Evolutionary conservation across 2,113 vertebrate species (phyloP).

Genomic region (Leptobrachium leishanense): DNA sequence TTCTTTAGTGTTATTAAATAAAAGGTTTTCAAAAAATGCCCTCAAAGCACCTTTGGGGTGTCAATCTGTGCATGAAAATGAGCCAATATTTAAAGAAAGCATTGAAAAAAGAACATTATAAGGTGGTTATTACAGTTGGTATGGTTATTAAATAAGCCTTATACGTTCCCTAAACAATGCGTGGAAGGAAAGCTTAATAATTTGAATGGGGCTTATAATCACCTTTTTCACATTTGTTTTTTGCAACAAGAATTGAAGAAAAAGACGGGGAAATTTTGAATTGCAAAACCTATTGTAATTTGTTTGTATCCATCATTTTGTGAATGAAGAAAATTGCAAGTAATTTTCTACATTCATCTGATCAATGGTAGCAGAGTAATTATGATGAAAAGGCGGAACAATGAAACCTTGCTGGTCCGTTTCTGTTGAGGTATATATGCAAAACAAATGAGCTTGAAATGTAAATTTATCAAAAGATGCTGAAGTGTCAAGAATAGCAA

Average conservation of each 20-base stretch:
- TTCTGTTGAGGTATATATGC: slow-evolving; percentile 55
- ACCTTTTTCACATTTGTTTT: slow-evolving; percentile 44
- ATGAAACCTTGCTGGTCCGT: slow-evolving; percentile 54
- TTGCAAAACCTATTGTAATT: slow-evolving; percentile 58
- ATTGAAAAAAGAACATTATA: slow-evolving; percentile 51
- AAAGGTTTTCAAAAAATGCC: slow-evolving; percentile 1
- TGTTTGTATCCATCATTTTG: slow-evolving; percentile 58
- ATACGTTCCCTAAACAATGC: slow-evolving; percentile 55
- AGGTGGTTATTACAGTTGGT: slow-evolving; percentile 25
- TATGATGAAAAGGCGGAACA: slow-evolving; percentile 56
- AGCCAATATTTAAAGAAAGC: neutral
- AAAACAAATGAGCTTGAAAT: slow-evolving; percentile 58
- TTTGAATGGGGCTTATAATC: slow-evolving; percentile 55
- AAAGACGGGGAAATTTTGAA: slow-evolving; percentile 45
- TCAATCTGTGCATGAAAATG: neutral
- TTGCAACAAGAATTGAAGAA: slow-evolving; percentile 19
- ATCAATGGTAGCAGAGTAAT: slow-evolving; percentile 46
- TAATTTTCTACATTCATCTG: slow-evolving; percentile 64
- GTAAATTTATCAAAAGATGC: slow-evolving; percentile 47
- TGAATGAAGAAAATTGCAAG: slow-evolving; percentile 60
- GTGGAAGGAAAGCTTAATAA: slow-evolving; percentile 56
- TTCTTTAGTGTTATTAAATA: slow-evolving; percentile 23
- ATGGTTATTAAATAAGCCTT: slow-evolving; percentile 51
- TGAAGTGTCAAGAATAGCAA: neutral
- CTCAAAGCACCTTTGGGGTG: neutral